Conservation (phyloP, 2,888 invertebrate species). For the Ophion ventricosus region DNA sequence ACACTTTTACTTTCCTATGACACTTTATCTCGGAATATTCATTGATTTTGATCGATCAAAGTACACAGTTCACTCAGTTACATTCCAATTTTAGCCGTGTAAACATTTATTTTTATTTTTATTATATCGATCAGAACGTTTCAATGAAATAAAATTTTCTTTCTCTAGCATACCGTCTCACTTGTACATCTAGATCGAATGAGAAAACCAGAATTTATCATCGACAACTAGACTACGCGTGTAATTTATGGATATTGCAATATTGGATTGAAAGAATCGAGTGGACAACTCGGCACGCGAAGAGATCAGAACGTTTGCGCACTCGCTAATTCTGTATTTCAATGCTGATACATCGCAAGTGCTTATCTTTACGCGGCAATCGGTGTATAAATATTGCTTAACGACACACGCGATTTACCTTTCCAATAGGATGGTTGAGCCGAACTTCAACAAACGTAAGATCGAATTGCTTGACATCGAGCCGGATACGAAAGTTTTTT, state of each 20-base stretch:
- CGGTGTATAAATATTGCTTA: slow-evolving; percentile 31
- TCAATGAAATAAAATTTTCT: neutral
- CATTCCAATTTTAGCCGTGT: neutral
- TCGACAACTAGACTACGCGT: neutral
- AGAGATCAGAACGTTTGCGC: slow-evolving; percentile 8
- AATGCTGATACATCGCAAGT: slow-evolving; percentile 17
- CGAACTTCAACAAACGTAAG: slow-evolving; percentile 34
- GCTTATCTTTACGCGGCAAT: neutral
- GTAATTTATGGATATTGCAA: slow-evolving; percentile 1
- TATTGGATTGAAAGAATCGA: slow-evolving; percentile 15
- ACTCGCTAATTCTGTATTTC: slow-evolving; percentile 11
- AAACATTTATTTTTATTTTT: neutral
- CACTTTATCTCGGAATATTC: neutral
- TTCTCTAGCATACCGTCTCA: neutral
- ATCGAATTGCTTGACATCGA: slow-evolving; percentile 35
- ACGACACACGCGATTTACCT: slow-evolving; percentile 52
- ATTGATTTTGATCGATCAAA: neutral
- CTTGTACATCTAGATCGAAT: no score
- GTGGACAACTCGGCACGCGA: slow-evolving; percentile 39
- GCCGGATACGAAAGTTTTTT: neutral
- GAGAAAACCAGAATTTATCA: no score
- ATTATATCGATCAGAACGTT: neutral
- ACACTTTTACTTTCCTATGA: no score
- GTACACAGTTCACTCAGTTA: neutral
- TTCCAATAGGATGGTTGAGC: slow-evolving; percentile 35